These are phyloP conservation scores for Sarcophaga carnaria DNA, from an alignment of 2,888 invertebrate species.

Conservation along the genomic window DNA sequence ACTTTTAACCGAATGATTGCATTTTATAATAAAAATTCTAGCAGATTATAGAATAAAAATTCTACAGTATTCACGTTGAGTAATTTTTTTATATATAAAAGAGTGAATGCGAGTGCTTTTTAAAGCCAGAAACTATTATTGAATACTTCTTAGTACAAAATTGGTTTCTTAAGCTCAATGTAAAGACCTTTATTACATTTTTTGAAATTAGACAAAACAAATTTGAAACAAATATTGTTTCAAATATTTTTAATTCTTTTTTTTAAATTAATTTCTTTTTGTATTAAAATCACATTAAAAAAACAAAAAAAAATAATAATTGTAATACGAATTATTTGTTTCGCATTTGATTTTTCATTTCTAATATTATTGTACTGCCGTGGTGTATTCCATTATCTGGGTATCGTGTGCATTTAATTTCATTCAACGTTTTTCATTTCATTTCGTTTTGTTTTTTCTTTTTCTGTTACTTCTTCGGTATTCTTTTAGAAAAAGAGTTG, in stretches of 20 bases:
- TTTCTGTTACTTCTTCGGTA: not conserved
- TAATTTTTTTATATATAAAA: no score
- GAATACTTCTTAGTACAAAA: no score
- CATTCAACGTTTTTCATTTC: not conserved
- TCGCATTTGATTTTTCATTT: slow-evolving; percentile 37
- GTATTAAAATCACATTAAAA: slow-evolving; percentile 20
- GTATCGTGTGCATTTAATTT: slow-evolving; percentile 41
- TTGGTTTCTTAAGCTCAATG: no score
- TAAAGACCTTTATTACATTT: no score
- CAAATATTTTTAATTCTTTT: not conserved
- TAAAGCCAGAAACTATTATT: no score
- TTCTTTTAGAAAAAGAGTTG: slow-evolving; percentile 30
- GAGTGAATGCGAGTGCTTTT: no score
- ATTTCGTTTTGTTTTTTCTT: not conserved
- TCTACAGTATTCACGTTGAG: no score
- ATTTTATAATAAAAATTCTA: no score
- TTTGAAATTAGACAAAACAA: no score
- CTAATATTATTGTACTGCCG: not conserved
- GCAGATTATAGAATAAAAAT: no score
- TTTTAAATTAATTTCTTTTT: not conserved
- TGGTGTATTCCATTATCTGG: slow-evolving; percentile 24
- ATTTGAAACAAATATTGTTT: not conserved
- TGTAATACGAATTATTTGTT: slow-evolving; percentile 49
- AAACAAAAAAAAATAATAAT: not conserved
- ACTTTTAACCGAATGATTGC: no score